Base-by-base conservation (phyloP, 2,113 vertebrate species). In the Neogobius melanostomus region DNA sequence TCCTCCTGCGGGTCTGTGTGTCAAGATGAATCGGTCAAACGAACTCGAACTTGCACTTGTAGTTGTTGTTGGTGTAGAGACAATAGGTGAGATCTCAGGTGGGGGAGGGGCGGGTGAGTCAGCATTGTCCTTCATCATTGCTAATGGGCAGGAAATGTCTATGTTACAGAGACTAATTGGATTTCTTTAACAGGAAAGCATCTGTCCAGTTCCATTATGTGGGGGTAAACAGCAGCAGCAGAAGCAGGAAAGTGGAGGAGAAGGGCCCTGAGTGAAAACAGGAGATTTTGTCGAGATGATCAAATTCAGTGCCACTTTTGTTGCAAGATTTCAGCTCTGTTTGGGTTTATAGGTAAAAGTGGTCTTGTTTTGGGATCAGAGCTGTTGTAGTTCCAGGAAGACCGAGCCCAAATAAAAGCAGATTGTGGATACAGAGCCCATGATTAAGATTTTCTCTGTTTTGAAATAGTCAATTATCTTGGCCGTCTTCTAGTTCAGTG, bases 101-200 rank as follows among this genome's bases (percentile, higher is more conserved):
- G 62, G 66, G 69, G 46, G 66, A 28, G 16, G 69, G 63, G 67
- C 2, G 21, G 69, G 72, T 79, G 82, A 88, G 83, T 85, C 82
- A 85, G 81, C 53, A 1, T 14, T 83, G 84, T 72, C 66, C 65
- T 70, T 53, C 60, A 61, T 61, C 72, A 42, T 70, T 0, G 12
- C 81, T 91, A 91, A 91, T 90, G 84, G 88, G 50, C 87, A 88
- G 87, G 87, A 90, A 91, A 90, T 83, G 80, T 87, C 84, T 81
- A 57, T 80, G 79, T 75, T 75, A 48, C 75, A 77, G 75, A 76
- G 48, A 46, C 70, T 90, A 90, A 91, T 90, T 90, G 83, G 73
- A 91, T 91, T 89, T 82, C 79, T 90, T 88, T 53, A 80, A 83
- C 79, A 87, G 86, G 81, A 91, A 84, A 79, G 79, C 83, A 85